A percentile compares a stretch with the other conserved stretches of the same genome.
phyloP scores from a whole-genome alignment of 2,888 invertebrate genomes.

The Charanyca ferruginea region DNA sequence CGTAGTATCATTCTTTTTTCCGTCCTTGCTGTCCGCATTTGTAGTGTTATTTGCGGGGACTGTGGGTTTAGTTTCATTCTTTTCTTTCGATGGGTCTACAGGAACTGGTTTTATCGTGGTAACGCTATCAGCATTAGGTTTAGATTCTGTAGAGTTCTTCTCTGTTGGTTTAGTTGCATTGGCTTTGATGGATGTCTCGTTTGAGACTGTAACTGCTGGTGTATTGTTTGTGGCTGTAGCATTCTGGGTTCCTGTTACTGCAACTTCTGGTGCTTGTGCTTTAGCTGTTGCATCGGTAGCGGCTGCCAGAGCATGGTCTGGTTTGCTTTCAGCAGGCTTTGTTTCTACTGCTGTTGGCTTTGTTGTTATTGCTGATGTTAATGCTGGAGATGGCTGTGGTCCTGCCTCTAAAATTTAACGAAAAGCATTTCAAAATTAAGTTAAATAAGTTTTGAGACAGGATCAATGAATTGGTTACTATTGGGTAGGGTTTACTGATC shows the following conservation, averaged over 20 bases:
- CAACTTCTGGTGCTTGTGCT: neutral
- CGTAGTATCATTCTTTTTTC: slow-evolving; percentile 49
- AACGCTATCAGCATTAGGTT: slow-evolving; percentile 9
- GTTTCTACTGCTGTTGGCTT: neutral
- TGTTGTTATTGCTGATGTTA: neutral
- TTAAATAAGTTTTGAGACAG: neutral
- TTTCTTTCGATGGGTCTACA: slow-evolving; percentile 29
- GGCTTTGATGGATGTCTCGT: slow-evolving; percentile 9
- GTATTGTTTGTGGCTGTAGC: slow-evolving; percentile 21
- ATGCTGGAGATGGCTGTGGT: neutral
- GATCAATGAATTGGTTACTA: no score
- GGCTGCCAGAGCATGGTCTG: neutral
- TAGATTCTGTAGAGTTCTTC: slow-evolving; percentile 41
- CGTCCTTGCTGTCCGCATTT: slow-evolving; percentile 46
- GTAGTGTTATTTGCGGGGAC: slow-evolving; percentile 41
- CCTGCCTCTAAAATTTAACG: slow-evolving; percentile 28
- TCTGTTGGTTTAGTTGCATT: slow-evolving; percentile 36
- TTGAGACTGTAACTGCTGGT: slow-evolving; percentile 3
- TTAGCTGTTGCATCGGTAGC: neutral
- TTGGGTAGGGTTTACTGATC: no score
- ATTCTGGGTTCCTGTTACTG: neutral
- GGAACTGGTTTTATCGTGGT: slow-evolving; percentile 13
- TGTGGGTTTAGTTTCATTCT: slow-evolving; percentile 21
- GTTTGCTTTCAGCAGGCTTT: neutral
- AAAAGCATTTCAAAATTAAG: neutral